Conservation (phyloP, 2,113 vertebrate genomes). For the Sinocyclocheilus anshuiensis region DNA sequence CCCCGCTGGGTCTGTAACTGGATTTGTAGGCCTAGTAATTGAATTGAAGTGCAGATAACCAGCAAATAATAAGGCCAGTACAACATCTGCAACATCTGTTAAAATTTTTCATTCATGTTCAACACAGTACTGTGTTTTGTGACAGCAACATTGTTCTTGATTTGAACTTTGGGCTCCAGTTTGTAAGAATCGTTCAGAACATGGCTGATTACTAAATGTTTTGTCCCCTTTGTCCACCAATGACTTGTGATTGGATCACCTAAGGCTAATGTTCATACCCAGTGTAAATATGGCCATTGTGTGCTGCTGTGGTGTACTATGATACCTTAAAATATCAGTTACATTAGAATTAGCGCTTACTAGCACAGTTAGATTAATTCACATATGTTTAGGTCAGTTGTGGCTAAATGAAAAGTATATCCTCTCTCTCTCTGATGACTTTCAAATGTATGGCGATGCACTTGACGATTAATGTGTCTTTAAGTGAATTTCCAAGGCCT, state of each 20-base stretch:
- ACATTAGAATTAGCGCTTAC: neutral
- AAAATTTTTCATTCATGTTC: neutral
- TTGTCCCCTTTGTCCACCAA: neutral
- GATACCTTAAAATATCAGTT: neutral
- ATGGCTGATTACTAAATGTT: neutral
- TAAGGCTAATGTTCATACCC: neutral
- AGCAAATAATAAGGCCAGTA: neutral
- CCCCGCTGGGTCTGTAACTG: neutral
- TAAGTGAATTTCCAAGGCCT: conserved; percentile 69
- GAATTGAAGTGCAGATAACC: neutral
- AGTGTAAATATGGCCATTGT: neutral
- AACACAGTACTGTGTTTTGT: conserved; percentile 57
- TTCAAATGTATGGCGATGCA: neutral
- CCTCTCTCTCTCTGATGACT: neutral
- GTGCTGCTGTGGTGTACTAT: neutral
- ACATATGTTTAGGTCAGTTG: neutral
- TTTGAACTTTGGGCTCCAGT: neutral
- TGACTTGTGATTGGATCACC: neutral
- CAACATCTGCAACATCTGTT: too few species aligned
- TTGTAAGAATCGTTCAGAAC: neutral
- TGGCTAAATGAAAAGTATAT: neutral
- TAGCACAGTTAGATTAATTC: neutral
- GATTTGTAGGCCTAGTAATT: neutral
- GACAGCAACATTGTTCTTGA: conserved; percentile 61
- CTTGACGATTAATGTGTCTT: conserved; percentile 70